These are phyloP conservation scores for Fundulus diaphanus DNA, from an alignment of 2,797 vertebrate species.

Conservation along the genomic window DNA sequence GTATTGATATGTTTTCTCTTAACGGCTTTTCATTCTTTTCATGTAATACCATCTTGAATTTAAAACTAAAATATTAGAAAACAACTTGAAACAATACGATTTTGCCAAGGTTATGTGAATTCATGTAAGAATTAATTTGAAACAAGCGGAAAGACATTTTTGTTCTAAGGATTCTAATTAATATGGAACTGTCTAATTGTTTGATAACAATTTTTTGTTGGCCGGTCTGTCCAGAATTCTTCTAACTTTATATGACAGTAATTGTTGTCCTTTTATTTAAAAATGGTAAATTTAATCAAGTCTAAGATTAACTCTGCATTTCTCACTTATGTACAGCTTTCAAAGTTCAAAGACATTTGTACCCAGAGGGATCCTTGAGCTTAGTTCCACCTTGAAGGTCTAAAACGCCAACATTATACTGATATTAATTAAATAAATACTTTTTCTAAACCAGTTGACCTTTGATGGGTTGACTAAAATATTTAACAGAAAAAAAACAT, in stretches of 20 bases:
- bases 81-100: background rate
- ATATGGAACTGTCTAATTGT: background rate
- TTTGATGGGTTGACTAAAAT: background rate
- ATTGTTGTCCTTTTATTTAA: background rate
- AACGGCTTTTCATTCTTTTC: background rate
- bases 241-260: background rate
- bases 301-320: background rate
- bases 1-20: background rate
- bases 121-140: background rate
- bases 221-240: no score
- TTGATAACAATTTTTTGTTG: background rate
- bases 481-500: background rate
- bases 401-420: background rate
- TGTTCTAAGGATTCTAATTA: background rate
- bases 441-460: no score
- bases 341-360: background rate
- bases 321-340: background rate
- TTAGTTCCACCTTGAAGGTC: background rate
- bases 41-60: background rate
- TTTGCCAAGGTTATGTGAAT: background rate
- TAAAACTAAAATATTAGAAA: background rate
- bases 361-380: background rate
- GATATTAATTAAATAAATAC: background rate
- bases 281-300: background rate
- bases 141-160: background rate